Conservation (phyloP, 2,113 vertebrate species). For the Thalassarche chlororhynchos region DNA sequence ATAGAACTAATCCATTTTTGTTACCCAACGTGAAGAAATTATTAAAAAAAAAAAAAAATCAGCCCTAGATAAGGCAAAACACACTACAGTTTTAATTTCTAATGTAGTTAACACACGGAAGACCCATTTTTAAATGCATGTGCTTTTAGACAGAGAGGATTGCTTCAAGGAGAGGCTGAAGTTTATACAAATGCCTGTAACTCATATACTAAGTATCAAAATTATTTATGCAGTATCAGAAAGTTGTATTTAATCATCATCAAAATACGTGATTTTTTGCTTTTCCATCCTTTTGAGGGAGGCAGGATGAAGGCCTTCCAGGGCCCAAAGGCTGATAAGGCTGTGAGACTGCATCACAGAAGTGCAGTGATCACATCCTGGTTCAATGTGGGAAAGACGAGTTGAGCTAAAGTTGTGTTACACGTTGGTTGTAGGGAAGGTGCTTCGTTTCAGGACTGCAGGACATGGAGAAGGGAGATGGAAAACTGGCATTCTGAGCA, state of each 20-base stretch:
- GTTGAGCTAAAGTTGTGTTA: not conserved
- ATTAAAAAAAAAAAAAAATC: not conserved
- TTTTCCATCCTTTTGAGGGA: not conserved
- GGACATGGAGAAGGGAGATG: not conserved
- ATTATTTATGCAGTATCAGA: not conserved
- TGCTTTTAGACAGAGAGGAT: not conserved
- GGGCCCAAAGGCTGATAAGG: not conserved
- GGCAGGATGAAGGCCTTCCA: not conserved
- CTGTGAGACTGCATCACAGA: not conserved
- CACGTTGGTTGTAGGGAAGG: not conserved
- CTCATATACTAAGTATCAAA: not conserved
- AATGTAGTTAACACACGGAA: not conserved
- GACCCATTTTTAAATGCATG: not conserved
- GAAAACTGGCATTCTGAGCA: not conserved
- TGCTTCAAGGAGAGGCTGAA: not conserved
- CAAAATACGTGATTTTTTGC: not conserved
- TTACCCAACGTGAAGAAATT: not conserved
- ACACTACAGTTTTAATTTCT: not conserved
- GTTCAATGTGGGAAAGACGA: not conserved
- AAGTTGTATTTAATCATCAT: not conserved
- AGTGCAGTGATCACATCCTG: not conserved
- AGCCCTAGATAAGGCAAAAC: not conserved
- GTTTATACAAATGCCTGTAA: not conserved
- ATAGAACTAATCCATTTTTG: not conserved
- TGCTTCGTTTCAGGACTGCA: not conserved